Base-by-base conservation (phyloP, 1,140 invertebrate genomes). In the Thrips palmi region DNA sequence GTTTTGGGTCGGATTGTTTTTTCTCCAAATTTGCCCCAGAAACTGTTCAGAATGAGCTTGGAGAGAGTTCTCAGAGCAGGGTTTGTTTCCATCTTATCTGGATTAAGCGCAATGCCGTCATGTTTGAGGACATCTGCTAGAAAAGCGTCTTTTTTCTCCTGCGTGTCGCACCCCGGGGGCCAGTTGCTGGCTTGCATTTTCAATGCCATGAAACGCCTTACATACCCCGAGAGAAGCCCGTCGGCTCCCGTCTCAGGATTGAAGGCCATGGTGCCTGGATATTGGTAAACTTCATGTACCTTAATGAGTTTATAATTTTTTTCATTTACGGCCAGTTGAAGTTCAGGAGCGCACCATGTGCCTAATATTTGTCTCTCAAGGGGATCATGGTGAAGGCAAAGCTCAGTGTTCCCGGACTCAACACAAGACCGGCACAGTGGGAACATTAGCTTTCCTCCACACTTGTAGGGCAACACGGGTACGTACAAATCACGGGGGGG, bases 11-110 rank as follows among this genome's bases (percentile, higher is more conserved):
- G 30, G 35, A 52, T 54, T 19, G 43, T 37, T 27, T 46, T 39
- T 30, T 51, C 49, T 3, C 45, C 49, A 38, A 52, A 54, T 37
- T 52, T 55, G n/a, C 57, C 52, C 54, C 52, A 55, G 40, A 56
- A 50, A 3, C 45, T 50, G 41, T 57, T 58, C 23, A 55, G 42
- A 25, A 50, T 49, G n/a, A 53, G 29, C 47, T 59, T 55, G 2
- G 49, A 47, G 5, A 55, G 39, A 4, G 47, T 41, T 19, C 51
- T 32, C 20, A 54, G 30, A 4, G 54, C 57, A 0, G 50, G 46
- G 41, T 62, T 63, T 32, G 49, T 43, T 23, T 27, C 37, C 29
- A 62, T 57, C 35, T 49, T 47, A 8, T 48, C 31, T 4, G 5
- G 19, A 21, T 61, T 49, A 12, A 64, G 37, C 11, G 33, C 20